Percentiles rank a stretch among this genome's conserved stretches.
phyloP scores from a whole-genome alignment of 1,140 invertebrate species.

The Coelopa frigida region DNA sequence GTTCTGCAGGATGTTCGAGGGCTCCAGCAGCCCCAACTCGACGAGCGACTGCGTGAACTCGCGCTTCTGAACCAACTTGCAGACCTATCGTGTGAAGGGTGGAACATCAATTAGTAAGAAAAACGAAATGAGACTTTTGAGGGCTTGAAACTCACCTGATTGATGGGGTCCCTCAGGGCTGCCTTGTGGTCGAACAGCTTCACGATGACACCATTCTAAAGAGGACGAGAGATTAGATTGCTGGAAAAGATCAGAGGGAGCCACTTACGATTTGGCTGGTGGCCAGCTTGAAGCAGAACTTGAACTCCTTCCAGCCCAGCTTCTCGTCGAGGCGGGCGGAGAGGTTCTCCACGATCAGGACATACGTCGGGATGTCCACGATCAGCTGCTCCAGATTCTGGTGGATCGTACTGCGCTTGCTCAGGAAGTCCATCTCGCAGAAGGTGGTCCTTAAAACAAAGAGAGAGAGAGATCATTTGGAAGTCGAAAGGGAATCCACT shows the following conservation, averaged over 20 bases:
- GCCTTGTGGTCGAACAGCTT: slow-evolving; percentile 49
- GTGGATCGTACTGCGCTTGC: slow-evolving; percentile 54
- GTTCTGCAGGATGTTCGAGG: slow-evolving; percentile 20
- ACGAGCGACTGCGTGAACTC: slow-evolving; percentile 53
- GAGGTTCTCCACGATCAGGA: slow-evolving; percentile 55
- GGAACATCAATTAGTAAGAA: background rate
- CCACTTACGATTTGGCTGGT: slow-evolving; percentile 60
- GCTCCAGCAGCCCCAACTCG: slow-evolving; percentile 49
- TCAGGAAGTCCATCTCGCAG: slow-evolving; percentile 51
- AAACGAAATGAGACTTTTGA: background rate
- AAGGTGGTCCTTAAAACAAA: slow-evolving; percentile 49
- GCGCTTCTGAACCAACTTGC: slow-evolving; percentile 53
- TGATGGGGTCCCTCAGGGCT: slow-evolving; percentile 42
- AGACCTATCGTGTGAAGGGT: slow-evolving; percentile 20
- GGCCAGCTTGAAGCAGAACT: slow-evolving; percentile 61
- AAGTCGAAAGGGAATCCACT: background rate
- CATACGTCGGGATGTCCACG: slow-evolving; percentile 57
- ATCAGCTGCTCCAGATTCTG: slow-evolving; percentile 56
- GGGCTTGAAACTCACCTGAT: slow-evolving; percentile 27
- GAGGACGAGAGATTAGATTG: slow-evolving; percentile 9
- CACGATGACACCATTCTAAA: slow-evolving; percentile 51
- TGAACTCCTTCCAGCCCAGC: slow-evolving; percentile 61
- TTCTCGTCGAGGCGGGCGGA: slow-evolving; percentile 55
- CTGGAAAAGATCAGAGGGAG: background rate
- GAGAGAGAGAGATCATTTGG: background rate